Conservation (phyloP, 2,113 vertebrate genomes). For the Triplophysa dalaica region DNA sequence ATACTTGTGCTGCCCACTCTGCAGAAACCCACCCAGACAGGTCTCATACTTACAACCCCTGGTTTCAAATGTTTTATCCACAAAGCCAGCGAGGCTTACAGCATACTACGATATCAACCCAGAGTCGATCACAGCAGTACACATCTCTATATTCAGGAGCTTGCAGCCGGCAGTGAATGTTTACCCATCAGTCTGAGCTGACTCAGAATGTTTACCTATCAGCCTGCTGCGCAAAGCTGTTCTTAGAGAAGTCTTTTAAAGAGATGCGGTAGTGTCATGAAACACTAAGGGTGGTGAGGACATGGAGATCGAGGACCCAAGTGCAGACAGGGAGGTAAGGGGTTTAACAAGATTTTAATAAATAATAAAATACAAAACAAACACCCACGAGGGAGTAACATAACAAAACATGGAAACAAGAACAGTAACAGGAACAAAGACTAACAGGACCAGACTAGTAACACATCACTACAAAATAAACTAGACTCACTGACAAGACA, state of each 20-base stretch:
- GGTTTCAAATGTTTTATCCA: neutral
- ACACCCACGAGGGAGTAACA: too few species aligned
- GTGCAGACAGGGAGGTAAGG: too few species aligned
- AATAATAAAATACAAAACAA: too few species aligned
- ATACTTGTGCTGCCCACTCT: neutral
- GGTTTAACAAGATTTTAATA: too few species aligned
- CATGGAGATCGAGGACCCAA: too few species aligned
- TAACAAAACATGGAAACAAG: too few species aligned
- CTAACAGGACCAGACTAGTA: too few species aligned
- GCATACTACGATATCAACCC: neutral
- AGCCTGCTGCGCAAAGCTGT: neutral
- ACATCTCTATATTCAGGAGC: slow-evolving; percentile 14
- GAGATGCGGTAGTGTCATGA: too few species aligned
- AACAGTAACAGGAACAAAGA: too few species aligned
- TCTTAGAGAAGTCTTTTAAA: neutral
- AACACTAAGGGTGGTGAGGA: too few species aligned
- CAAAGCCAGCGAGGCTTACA: neutral
- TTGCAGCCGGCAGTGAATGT: slow-evolving; percentile 14
- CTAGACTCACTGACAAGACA: too few species aligned
- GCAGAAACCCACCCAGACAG: neutral
- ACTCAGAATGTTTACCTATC: slow-evolving; percentile 30
- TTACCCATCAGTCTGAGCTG: slow-evolving; percentile 18
- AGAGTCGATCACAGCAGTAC: neutral
- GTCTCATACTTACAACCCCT: neutral
- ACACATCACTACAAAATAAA: too few species aligned